phyloP scores from a whole-genome alignment of 2,113 vertebrate genomes.

The Callopanchax toddi region DNA sequence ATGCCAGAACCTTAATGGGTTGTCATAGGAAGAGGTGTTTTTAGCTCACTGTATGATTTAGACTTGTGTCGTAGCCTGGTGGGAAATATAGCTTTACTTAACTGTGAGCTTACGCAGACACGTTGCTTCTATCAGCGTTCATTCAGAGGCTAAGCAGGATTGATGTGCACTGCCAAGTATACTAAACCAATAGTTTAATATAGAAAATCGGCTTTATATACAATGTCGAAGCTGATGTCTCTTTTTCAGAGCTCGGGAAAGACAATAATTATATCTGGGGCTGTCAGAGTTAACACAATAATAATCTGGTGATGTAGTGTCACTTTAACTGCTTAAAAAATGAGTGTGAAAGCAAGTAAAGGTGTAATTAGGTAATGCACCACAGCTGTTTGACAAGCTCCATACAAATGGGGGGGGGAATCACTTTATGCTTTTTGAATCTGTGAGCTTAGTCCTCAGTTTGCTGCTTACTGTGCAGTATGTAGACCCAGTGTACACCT shows the following conservation, averaged over 20 bases:
- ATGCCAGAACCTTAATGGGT: slow-evolving; percentile 9
- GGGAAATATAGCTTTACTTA: not conserved
- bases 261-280: not conserved
- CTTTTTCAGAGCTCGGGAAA: not conserved
- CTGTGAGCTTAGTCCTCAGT: not conserved
- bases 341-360: not conserved
- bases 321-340: not conserved
- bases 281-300: not conserved
- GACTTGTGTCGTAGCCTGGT: slow-evolving; percentile 1
- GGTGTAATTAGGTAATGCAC: not conserved
- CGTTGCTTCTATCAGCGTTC: not conserved
- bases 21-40: slow-evolving; percentile 1
- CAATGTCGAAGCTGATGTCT: not conserved
- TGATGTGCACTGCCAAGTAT: not conserved
- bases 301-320: not conserved
- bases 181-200: not conserved
- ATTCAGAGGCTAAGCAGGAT: not conserved
- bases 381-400: slow-evolving; percentile 3
- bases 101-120: not conserved
- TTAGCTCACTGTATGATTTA: not conserved
- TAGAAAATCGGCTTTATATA: not conserved
- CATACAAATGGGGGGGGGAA: not conserved
- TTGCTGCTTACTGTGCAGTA: not conserved
- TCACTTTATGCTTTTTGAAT: not conserved
- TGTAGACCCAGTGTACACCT: not conserved